Base-by-base conservation (phyloP, 2,797 vertebrate genomes). In the Odontamblyopus lacepedii region DNA sequence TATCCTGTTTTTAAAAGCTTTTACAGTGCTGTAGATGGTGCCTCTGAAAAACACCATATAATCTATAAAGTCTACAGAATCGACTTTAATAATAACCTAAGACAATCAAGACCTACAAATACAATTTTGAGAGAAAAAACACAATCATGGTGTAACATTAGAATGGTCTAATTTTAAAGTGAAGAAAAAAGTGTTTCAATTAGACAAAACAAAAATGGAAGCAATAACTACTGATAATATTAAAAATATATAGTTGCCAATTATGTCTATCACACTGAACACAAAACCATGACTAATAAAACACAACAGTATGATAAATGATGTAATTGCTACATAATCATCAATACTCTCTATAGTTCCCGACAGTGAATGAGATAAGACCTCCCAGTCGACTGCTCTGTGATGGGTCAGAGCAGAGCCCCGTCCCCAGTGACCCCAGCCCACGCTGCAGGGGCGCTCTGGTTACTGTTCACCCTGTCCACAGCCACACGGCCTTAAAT, bases 381-480 rank as follows among this genome's bases (percentile, higher is more conserved):
- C 69, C 78, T 90, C 81, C 76, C 78, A 73, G 78, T 72, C 69
- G 78, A 75, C 77, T 67, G 81, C 78, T 83, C 77, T 0, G 72
- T 91, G 89, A 94, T 91, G 92, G 88, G 87, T 88, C 88, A 89
- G 88, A 93, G 90, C 88, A 85, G 85, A 86, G 73, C 76, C 68
- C 48, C 6, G 74, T 87, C 88, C 84, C 78, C 79, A 78, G 73
- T 87, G 82, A 90, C 88, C 88, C 88, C 82, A 73, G 79, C 86
- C 38, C 56, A 86, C 86, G 87, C 87, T 90, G 86, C 76, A 80
- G 83, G 80, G 85, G 86, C 82, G 80, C 76, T 90, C 90, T 91
- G 90, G 89, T 93, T 92, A 91, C 88, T 88, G 89, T 91, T 91
- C 73, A 82, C 80, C 72, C 81, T 72, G 68, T 15, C 32, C 76